A percentile compares a stretch with the other conserved stretches of the same genome.
These are phyloP conservation scores for Polypterus bichir DNA, from an alignment of 2,113 vertebrate species.

Conservation along the genomic window DNA sequence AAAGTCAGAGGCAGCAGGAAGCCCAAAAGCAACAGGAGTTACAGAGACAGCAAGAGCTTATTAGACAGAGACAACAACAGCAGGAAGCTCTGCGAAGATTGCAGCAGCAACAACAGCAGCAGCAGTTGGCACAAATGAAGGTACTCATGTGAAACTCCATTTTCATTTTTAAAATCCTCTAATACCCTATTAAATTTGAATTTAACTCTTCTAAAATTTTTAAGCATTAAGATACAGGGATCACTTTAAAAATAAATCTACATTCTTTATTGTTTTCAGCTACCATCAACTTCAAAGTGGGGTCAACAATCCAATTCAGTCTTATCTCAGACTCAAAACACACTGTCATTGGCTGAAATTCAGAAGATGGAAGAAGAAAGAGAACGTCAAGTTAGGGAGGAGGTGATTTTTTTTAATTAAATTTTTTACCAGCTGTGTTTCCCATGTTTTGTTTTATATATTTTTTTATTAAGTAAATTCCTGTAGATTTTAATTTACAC, in stretches of 20 bases:
- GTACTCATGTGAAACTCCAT: slow-evolving; percentile 34
- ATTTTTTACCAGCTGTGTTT: neutral
- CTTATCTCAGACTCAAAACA: slow-evolving; percentile 63
- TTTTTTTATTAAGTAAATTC: too few relatives aligned
- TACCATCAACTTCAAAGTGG: slow-evolving; percentile 96
- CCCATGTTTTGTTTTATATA: neutral
- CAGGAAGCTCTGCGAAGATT: slow-evolving; percentile 79
- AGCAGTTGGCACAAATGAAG: slow-evolving; percentile 97
- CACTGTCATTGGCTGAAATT: slow-evolving; percentile 86
- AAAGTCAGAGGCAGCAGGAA: slow-evolving; percentile 62
- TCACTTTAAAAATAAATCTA: too few relatives aligned
- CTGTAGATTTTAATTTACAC: too few relatives aligned
- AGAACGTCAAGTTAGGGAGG: slow-evolving; percentile 73
- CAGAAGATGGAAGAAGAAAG: slow-evolving; percentile 93
- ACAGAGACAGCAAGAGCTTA: slow-evolving; percentile 62
- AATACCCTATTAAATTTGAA: too few relatives aligned
- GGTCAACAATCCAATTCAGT: slow-evolving; percentile 76
- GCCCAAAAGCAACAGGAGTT: slow-evolving; percentile 21
- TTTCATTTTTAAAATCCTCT: too few relatives aligned
- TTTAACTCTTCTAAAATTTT: too few relatives aligned
- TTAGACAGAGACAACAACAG: slow-evolving; percentile 66
- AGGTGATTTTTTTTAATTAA: slow-evolving; percentile 46
- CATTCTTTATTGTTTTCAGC: slow-evolving; percentile 41
- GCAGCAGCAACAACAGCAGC: slow-evolving; percentile 87
- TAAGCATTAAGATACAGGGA: too few relatives aligned